These are phyloP conservation scores for Eristalinus aeneus DNA, from an alignment of 2,888 invertebrate genomes.

Conservation along the genomic window DNA sequence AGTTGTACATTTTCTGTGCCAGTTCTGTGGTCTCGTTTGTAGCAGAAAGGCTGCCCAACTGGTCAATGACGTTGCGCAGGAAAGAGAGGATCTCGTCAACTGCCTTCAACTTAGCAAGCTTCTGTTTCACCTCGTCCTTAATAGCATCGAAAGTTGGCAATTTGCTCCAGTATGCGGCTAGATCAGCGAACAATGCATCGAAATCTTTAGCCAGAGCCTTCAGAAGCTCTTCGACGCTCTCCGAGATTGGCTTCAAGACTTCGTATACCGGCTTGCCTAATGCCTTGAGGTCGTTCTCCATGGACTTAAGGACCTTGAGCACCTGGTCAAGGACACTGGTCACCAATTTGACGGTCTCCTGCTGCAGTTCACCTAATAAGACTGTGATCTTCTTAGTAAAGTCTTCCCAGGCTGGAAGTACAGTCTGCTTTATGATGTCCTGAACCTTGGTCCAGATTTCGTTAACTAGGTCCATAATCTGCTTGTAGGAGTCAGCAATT, in stretches of 20 bases:
- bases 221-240: slow-evolving; percentile 79
- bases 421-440: slow-evolving; percentile 80
- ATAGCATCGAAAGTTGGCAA: slow-evolving; percentile 80
- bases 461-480: slow-evolving; percentile 79
- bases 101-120: slow-evolving; percentile 81
- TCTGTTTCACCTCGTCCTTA: slow-evolving; percentile 72
- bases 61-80: slow-evolving; percentile 82
- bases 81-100: slow-evolving; percentile 83
- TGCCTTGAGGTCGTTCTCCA: slow-evolving; percentile 76
- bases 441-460: slow-evolving; percentile 79
- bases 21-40: slow-evolving; percentile 85
- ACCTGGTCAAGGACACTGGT: slow-evolving; percentile 72
- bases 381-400: slow-evolving; percentile 72
- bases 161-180: slow-evolving; percentile 82
- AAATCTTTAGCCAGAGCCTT: slow-evolving; percentile 77
- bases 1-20: slow-evolving; percentile 83
- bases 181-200: slow-evolving; percentile 74
- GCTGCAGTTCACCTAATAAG: slow-evolving; percentile 74
- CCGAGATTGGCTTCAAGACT: slow-evolving; percentile 77
- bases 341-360: slow-evolving; percentile 72
- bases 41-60: slow-evolving; percentile 83
- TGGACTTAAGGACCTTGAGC: slow-evolving; percentile 74
- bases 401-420: slow-evolving; percentile 79
- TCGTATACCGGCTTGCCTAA: slow-evolving; percentile 80
- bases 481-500: slow-evolving; percentile 79